Evolutionary conservation across 2,888 invertebrate genomes (phyloP).

Genomic region (Agrotis ipsilon): DNA sequence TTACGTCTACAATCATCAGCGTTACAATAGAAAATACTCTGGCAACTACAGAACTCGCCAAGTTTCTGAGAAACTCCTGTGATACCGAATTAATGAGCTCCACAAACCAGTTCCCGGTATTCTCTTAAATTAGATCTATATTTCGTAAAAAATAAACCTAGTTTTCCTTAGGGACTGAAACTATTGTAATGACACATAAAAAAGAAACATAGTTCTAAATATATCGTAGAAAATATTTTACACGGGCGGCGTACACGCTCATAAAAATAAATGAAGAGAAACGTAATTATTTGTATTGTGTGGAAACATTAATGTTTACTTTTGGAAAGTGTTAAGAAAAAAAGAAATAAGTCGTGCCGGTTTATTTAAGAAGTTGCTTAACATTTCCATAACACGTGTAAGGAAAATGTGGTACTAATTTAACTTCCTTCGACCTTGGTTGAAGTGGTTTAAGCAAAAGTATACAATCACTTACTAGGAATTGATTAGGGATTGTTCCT

Average conservation of each 20-base stretch:
- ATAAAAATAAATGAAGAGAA: constrained; percentile 10
- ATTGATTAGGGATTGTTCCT: no score
- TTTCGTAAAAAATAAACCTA: no score
- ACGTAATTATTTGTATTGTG: constrained; percentile 2
- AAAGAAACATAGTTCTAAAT: no score
- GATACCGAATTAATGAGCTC: constrained; percentile 40
- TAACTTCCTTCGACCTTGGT: background rate
- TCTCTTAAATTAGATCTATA: background rate
- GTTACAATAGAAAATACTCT: constrained; percentile 33
- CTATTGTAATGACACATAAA: no score
- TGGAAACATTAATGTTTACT: background rate
- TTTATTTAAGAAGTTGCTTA: no score
- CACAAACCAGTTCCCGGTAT: constrained; percentile 27
- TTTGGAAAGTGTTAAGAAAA: background rate
- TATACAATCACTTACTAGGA: no score
- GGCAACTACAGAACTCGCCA: constrained; percentile 29
- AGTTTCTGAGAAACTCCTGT: constrained; percentile 24
- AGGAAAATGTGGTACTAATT: background rate
- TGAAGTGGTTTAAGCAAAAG: no score
- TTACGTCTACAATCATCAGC: constrained; percentile 18
- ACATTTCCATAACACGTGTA: background rate
- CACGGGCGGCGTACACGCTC: no score
- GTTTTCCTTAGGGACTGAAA: no score
- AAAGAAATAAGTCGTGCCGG: background rate
- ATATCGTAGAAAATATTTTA: no score